Evolutionary conservation across 2,888 invertebrate genomes (phyloP), one percentile per base, ranked within the genome.

Genomic region (Polietes domitor): DNA sequence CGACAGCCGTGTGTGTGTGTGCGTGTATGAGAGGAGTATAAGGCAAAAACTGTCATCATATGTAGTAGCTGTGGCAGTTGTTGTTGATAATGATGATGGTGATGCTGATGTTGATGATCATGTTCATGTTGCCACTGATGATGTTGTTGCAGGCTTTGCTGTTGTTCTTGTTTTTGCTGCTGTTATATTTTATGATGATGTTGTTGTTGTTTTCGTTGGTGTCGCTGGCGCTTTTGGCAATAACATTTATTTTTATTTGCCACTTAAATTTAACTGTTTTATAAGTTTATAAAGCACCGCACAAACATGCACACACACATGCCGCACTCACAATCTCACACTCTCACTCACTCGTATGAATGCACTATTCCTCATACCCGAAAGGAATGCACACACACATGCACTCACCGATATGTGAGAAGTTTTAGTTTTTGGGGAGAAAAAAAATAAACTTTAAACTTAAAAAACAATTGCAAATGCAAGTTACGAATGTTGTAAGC

Each of bases 211-310:
- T 61, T 32, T 21, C 0, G 19, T 26, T 53, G 58, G n/a, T 73
- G 41, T 58, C 37, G 37, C 12, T 75, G 41, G 50, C 70, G 77
- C 61, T 71, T 74, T 74, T 71, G 70, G 43, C 65, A 75, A 58
- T 84, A 81, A 76, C 81, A 81, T 80, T 79, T 79, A 81, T 70
- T 84, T 84, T 84, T 84, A 84, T 76, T 78, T 21, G 84, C 76
- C 78, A 84, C 78, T 84, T 81, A 84, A 84, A 73, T 84, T 79
- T 81, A 81, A 84, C 78, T 76, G 76, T 73, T 81, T 84, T 84
- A 79, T 84, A 81, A 81, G 75, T 75, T 84, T 72, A 68, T 73
- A 73, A 77, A 55, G 53, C 53, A 55, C 6, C 28, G 15, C 37
- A 43, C 26, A 10, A 19, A 53, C 15, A n/a, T 15, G 19, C 61